phyloP scores from a whole-genome alignment of 2,888 invertebrate genomes.

The Lymantria monacha region DNA sequence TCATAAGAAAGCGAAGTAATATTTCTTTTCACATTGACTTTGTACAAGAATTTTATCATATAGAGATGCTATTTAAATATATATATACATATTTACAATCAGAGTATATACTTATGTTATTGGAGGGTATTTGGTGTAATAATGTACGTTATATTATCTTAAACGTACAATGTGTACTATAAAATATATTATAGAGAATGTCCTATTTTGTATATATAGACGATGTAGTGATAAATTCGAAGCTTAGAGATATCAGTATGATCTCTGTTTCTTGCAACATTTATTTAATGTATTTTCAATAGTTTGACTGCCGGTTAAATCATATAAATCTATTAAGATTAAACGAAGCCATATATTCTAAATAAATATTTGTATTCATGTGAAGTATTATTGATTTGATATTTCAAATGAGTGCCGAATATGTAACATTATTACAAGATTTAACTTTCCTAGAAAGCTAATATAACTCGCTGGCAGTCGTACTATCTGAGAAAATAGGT shows the following conservation, averaged over 20 bases:
- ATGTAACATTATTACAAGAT: neutral
- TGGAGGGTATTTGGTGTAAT: neutral
- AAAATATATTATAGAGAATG: slow-evolving; percentile 24
- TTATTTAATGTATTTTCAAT: slow-evolving; percentile 21
- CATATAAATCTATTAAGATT: neutral
- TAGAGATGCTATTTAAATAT: slow-evolving; percentile 6
- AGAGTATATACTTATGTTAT: neutral
- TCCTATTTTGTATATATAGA: slow-evolving; percentile 46
- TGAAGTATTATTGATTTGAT: slow-evolving; percentile 1
- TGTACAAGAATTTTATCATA: slow-evolving; percentile 21
- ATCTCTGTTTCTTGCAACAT: slow-evolving; percentile 32
- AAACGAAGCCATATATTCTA: too few species aligned
- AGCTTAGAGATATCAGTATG: slow-evolving; percentile 23
- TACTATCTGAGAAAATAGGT: slow-evolving; percentile 8
- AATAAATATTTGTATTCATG: neutral
- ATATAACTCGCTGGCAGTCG: slow-evolving; percentile 14
- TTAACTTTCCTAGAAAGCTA: neutral
- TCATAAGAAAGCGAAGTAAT: slow-evolving; percentile 8
- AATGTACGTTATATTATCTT: slow-evolving; percentile 15
- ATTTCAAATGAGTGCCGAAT: slow-evolving; percentile 2
- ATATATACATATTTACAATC: slow-evolving; percentile 1
- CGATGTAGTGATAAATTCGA: slow-evolving; percentile 26
- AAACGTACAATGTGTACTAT: slow-evolving; percentile 28
- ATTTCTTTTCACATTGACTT: slow-evolving; percentile 16
- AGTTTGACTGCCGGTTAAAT: slow-evolving; percentile 17